Evolutionary conservation across 2,113 vertebrate genomes (phyloP).

Genomic region (Phaethon lepturus): DNA sequence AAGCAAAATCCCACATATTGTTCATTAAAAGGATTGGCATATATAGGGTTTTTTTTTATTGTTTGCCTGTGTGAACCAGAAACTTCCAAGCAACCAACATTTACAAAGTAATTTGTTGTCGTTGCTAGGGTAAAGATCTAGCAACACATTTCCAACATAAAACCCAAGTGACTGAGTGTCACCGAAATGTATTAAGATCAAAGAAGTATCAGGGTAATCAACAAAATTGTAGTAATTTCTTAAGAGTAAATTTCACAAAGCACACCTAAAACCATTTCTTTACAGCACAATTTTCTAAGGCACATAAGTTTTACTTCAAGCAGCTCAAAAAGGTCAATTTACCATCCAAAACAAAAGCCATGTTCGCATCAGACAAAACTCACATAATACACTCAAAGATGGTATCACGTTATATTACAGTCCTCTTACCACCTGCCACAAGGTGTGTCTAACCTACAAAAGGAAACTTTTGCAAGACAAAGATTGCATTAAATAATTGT

Average conservation of each 20-base stretch:
- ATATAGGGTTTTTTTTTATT: background rate
- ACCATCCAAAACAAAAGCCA: background rate
- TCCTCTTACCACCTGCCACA: background rate
- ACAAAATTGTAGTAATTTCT: background rate
- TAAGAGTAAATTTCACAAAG: background rate
- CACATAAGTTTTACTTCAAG: background rate
- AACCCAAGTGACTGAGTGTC: background rate
- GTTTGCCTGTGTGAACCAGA: background rate
- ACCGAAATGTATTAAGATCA: background rate
- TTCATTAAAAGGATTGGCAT: background rate
- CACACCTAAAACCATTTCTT: background rate
- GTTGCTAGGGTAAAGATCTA: background rate
- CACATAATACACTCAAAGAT: background rate
- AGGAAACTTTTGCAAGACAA: slow-evolving; percentile 25
- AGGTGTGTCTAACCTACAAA: background rate
- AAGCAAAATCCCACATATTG: background rate
- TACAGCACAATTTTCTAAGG: background rate
- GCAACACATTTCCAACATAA: background rate
- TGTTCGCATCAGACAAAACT: background rate
- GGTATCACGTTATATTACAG: background rate
- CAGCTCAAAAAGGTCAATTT: background rate
- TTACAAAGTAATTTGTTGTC: background rate
- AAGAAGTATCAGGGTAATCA: background rate
- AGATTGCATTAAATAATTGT: background rate
- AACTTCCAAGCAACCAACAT: background rate